These are phyloP conservation scores for Gracilinanus agilis DNA, from an alignment of 2,113 vertebrate species.

Conservation along the genomic window DNA sequence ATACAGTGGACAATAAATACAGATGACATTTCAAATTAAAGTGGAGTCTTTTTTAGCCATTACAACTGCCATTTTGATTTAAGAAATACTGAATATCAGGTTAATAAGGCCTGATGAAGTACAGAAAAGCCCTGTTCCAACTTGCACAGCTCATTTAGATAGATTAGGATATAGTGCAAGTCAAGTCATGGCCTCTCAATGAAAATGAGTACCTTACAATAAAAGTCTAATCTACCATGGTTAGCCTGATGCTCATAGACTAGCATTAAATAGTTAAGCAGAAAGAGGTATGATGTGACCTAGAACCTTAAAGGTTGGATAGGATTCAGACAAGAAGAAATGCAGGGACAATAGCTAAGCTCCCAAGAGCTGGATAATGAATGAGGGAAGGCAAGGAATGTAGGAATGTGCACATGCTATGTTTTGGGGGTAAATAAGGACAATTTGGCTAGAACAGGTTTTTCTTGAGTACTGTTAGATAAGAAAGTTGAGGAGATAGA, in stretches of 20 bases:
- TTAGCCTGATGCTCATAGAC: background rate
- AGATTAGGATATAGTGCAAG: background rate
- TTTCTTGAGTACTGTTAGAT: background rate
- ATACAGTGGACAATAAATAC: background rate
- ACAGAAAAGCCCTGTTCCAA: background rate
- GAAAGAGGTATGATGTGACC: background rate
- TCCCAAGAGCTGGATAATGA: background rate
- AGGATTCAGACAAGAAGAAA: background rate
- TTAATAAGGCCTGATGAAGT: slow-evolving; percentile 1
- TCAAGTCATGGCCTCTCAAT: slow-evolving; percentile 12
- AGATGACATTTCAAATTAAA: background rate
- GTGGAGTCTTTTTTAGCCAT: background rate
- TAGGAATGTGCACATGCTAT: background rate
- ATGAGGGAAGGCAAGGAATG: background rate
- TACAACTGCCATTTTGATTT: slow-evolving; percentile 5
- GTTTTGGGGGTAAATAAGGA: background rate
- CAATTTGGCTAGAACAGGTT: background rate
- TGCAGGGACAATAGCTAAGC: background rate
- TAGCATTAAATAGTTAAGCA: background rate
- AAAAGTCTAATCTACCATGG: slow-evolving; percentile 6
- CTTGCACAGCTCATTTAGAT: background rate
- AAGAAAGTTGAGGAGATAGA: background rate
- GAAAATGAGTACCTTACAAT: background rate
- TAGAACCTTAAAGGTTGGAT: background rate
- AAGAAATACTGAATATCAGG: background rate